Evolutionary conservation across 2,888 invertebrate species (phyloP), one percentile per base, ranked within the genome.

Genomic region (Eulithis prunata): DNA sequence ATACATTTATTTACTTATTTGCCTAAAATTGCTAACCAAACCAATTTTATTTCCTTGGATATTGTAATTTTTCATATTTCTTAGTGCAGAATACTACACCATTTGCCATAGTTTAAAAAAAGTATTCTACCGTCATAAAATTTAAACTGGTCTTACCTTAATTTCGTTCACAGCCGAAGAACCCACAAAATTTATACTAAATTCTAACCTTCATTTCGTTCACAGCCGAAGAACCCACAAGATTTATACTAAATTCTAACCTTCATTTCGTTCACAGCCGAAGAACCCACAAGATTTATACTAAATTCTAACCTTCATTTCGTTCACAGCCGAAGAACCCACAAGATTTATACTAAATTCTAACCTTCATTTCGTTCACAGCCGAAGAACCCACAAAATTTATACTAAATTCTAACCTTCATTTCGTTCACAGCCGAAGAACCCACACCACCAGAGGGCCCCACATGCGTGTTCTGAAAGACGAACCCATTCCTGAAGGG

Each of bases 401-500:
- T n/a, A n/a, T n/a, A n/a, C n/a, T n/a, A n/a, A n/a, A 14, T 47
- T 14, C 14, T 21, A 21, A 49, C 14, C 47, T 49, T 10, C 21
- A 8, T 11, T 0, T n/a, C 4, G 3, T 57, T 57, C 64, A 54
- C 36, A 91, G 90, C 74, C 83, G 92, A 68, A 86, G 91, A 64
- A 88, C 87, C 1, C 88, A 88, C 62, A 78, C 86, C 7, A 77
- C 88, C 0, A 76, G 93, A 38, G 91, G 91, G 0, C 93, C 93
- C 0, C 90, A 94, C 71, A 96, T 97, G 96, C 91, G 96, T 36
- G 95, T 97, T 77, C 89, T 97, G 71, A 97, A 98, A 79, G 98
- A 98, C 77, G 98, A 98, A 79, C 97, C 97, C 0, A 97, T 98
- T 11, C 98, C 98, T 5, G 96, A 96, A 62, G 98, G 98, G 0